phyloP scores from a whole-genome alignment of 2,797 vertebrate genomes.

The Danio jaintianensis region DNA sequence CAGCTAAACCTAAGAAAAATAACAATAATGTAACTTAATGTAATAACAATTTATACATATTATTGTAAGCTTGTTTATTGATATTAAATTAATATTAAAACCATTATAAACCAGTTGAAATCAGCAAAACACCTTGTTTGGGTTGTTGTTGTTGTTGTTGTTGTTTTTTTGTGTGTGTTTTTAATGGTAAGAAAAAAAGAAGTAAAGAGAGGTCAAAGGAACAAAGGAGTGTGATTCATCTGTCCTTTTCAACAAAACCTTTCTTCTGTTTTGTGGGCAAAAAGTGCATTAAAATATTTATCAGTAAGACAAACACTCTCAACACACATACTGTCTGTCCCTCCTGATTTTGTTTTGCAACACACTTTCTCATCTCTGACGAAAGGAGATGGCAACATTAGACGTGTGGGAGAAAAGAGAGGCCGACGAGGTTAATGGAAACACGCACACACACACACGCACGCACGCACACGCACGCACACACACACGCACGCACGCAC shows the following conservation, averaged over 20 bases:
- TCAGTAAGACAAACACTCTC: slow-evolving; percentile 45
- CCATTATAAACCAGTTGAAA: neutral
- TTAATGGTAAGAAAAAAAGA: neutral
- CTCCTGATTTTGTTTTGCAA: slow-evolving; percentile 15
- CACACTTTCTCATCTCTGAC: slow-evolving; percentile 35
- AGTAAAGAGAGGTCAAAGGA: slow-evolving; percentile 16
- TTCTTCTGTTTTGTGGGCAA: slow-evolving; percentile 40
- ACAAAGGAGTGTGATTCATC: neutral
- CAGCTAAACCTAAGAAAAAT: neutral
- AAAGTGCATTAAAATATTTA: slow-evolving; percentile 58
- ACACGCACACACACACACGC: slow-evolving; percentile 49
- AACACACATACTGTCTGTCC: slow-evolving; percentile 28
- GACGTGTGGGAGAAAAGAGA: slow-evolving; percentile 56
- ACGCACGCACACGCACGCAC: no score
- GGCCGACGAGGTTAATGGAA: slow-evolving; percentile 55
- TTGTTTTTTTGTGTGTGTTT: no score
- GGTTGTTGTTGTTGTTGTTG: no score
- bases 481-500: no score
- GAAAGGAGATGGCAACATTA: slow-evolving; percentile 50
- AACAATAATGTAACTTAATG: no score
- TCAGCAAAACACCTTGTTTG: neutral
- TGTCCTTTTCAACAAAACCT: slow-evolving; percentile 40
- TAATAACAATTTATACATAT: no score
- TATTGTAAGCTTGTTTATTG: neutral
- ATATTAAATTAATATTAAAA: neutral